These are phyloP conservation scores for Sander vitreus DNA, from an alignment of 2,113 vertebrate genomes.

Conservation along the genomic window DNA sequence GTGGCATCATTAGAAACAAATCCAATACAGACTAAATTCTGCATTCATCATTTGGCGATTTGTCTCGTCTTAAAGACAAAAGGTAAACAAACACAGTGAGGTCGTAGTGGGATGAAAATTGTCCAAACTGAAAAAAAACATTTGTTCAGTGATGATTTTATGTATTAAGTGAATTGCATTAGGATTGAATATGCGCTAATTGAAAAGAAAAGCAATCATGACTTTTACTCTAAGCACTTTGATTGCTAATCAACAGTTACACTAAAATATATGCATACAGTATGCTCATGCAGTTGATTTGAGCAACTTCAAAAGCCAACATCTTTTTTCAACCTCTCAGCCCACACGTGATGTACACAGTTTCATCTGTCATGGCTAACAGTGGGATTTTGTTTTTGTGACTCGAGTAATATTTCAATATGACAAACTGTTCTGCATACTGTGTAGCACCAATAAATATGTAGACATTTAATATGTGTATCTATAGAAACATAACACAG, in stretches of 20 bases:
- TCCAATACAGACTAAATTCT: slow-evolving; percentile 24
- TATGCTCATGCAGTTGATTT: neutral
- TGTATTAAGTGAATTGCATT: slow-evolving; percentile 5
- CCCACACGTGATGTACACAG: neutral
- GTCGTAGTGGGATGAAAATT: neutral
- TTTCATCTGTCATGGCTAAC: neutral
- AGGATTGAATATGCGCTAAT: neutral
- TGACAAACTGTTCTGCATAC: slow-evolving; percentile 16
- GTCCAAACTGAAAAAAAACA: neutral
- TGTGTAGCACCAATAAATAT: neutral
- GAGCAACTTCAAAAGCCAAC: neutral
- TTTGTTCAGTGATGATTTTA: slow-evolving; percentile 23
- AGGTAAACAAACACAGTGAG: slow-evolving; percentile 38
- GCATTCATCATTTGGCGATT: slow-evolving; percentile 29
- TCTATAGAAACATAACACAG: slow-evolving; percentile 11
- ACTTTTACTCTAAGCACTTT: neutral
- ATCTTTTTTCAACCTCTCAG: neutral
- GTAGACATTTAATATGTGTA: neutral
- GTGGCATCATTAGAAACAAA: slow-evolving; percentile 59
- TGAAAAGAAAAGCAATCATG: neutral
- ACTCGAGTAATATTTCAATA: slow-evolving; percentile 15
- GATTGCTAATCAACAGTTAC: neutral
- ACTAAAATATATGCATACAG: neutral
- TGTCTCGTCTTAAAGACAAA: slow-evolving; percentile 15
- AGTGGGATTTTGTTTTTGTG: slow-evolving; percentile 3